A percentile compares a stretch with the other conserved stretches of the same genome.
phyloP scores from a whole-genome alignment of 2,797 vertebrate species.

The Halcyon chelicuti region DNA sequence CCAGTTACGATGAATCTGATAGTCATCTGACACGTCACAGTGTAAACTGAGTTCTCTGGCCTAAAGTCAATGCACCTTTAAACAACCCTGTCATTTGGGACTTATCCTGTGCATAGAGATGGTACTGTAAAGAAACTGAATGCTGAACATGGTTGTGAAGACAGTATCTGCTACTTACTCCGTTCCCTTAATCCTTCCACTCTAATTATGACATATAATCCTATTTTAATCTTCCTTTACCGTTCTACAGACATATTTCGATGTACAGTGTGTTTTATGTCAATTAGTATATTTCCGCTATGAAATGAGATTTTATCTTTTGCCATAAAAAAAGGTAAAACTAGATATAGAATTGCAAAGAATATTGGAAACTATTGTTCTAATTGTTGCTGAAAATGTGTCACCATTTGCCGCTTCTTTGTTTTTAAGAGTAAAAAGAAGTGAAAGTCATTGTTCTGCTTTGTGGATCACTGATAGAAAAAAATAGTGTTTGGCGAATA shows the following conservation, averaged over 20 bases:
- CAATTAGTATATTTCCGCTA: background rate
- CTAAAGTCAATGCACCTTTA: background rate
- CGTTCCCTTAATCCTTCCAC: background rate
- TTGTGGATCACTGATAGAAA: background rate
- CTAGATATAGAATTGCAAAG: background rate
- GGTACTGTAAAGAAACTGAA: background rate
- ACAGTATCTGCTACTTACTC: background rate
- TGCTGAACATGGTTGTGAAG: background rate
- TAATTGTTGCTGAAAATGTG: background rate
- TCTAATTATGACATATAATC: background rate
- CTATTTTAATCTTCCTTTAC: background rate
- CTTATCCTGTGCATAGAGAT: background rate
- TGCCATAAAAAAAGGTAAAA: background rate
- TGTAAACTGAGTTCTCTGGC: background rate
- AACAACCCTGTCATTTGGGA: background rate
- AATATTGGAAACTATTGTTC: background rate
- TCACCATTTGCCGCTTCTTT: background rate
- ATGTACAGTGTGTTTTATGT: background rate
- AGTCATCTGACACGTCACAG: background rate
- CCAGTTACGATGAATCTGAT: background rate
- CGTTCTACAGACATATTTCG: background rate
- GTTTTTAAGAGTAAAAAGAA: background rate
- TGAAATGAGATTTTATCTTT: background rate
- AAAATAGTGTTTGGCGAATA: constrained; percentile 39
- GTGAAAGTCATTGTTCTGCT: background rate